phyloP scores from a whole-genome alignment of 2,797 vertebrate species.

The Hozukius guyotensis region DNA sequence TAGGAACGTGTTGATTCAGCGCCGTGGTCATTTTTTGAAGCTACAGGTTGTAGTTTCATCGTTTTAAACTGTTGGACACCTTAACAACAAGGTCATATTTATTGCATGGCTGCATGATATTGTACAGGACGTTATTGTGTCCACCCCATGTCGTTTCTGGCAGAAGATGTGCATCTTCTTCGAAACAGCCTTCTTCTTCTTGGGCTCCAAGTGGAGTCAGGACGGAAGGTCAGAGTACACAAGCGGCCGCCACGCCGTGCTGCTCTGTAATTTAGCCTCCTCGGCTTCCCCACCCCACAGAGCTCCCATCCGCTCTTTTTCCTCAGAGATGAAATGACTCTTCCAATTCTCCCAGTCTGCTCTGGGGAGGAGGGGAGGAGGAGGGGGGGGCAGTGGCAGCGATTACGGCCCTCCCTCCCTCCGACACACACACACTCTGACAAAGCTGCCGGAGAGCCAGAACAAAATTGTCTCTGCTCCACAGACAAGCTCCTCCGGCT shows the following conservation, averaged over 20 bases:
- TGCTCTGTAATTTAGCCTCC: slow-evolving; percentile 74
- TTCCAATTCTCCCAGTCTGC: slow-evolving; percentile 79
- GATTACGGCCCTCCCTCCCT: slow-evolving; percentile 69
- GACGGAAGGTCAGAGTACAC: slow-evolving; percentile 56
- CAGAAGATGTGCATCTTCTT: slow-evolving; percentile 31
- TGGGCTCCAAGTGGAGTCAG: slow-evolving; percentile 49
- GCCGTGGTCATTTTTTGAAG: background rate
- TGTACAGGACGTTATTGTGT: background rate
- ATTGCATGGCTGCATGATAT: background rate
- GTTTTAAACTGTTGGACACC: background rate
- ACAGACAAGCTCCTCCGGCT: slow-evolving; percentile 48
- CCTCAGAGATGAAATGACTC: slow-evolving; percentile 80
- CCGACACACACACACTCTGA: slow-evolving; percentile 24
- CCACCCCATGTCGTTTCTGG: slow-evolving; percentile 7
- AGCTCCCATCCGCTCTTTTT: slow-evolving; percentile 76
- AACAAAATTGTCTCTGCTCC: slow-evolving; percentile 61
- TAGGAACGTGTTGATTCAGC: background rate
- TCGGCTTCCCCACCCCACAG: slow-evolving; percentile 60
- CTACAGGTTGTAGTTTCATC: background rate
- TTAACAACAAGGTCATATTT: background rate
- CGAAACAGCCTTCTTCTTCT: slow-evolving; percentile 46
- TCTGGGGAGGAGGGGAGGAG: slow-evolving; percentile 38
- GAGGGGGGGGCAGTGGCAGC: slow-evolving; percentile 58
- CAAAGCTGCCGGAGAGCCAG: slow-evolving; percentile 63
- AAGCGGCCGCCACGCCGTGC: slow-evolving; percentile 27